Evolutionary conservation across 37 sponge, comb jelly and placozoan genomes (phyloP).

Genomic region (Tethya wilhelma): DNA sequence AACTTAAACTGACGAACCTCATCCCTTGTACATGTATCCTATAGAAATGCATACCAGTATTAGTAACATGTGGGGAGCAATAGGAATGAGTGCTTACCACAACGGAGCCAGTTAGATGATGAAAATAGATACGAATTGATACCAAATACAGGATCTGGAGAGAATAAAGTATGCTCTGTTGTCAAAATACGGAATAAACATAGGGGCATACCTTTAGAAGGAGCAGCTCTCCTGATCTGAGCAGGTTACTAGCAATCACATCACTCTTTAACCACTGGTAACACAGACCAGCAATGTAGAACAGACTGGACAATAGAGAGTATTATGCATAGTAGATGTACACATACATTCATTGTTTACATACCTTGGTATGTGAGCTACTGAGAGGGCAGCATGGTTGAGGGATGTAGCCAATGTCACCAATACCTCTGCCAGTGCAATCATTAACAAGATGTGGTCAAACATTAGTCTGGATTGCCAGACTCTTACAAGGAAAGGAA

Average conservation of each 20-base stretch:
- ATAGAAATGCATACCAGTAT: neutral
- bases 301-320: slow-evolving; percentile 25
- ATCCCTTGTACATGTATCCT: slow-evolving; percentile 35
- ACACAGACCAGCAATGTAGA: slow-evolving; percentile 74
- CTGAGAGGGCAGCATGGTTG: slow-evolving; percentile 52
- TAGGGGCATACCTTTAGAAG: slow-evolving; percentile 37
- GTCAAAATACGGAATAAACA: neutral
- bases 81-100: slow-evolving; percentile 6
- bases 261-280: slow-evolving; percentile 81
- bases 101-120: slow-evolving; percentile 35
- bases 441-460: neutral
- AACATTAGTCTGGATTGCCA: neutral
- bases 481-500: neutral
- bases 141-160: slow-evolving; percentile 54
- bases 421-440: slow-evolving; percentile 2
- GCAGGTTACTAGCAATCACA: slow-evolving; percentile 1
- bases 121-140: slow-evolving; percentile 55
- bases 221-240: slow-evolving; percentile 60
- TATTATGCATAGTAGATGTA: neutral
- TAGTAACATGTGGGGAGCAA: neutral
- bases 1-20: slow-evolving; percentile 38
- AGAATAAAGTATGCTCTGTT: neutral
- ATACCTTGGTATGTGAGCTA: slow-evolving; percentile 70
- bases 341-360: slow-evolving; percentile 2
- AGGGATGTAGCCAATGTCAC: slow-evolving; percentile 53